Conservation (phyloP, 2,797 vertebrate species). For the Scomberomorus guttatus region DNA sequence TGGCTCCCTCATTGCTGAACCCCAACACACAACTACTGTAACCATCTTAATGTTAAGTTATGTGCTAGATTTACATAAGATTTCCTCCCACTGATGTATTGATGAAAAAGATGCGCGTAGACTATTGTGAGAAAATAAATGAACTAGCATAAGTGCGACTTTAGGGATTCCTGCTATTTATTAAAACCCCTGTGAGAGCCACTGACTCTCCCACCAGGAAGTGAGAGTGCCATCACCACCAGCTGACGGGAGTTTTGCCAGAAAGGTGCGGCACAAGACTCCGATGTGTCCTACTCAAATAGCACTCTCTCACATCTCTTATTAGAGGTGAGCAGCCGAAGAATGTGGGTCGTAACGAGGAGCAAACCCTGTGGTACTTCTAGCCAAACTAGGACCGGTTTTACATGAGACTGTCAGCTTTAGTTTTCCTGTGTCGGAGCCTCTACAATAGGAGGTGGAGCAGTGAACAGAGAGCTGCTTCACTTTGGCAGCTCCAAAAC, state of each 20-base stretch:
- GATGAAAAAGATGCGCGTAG: constrained; percentile 47
- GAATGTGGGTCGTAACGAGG: constrained; percentile 26
- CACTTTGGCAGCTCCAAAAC: constrained; percentile 59
- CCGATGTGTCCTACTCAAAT: constrained; percentile 25
- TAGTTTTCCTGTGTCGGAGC: constrained; percentile 80
- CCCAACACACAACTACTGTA: constrained; percentile 41
- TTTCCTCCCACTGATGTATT: constrained; percentile 40
- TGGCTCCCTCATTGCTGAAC: constrained; percentile 67
- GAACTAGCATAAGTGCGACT: constrained; percentile 11
- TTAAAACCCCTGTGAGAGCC: constrained; percentile 23
- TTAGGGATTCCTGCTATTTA: constrained; percentile 21
- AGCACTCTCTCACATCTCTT: constrained; percentile 36
- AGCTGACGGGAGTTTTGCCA: constrained; percentile 44
- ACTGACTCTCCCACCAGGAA: constrained; percentile 6
- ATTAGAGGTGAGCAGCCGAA: constrained; percentile 19
- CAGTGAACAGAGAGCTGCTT: constrained; percentile 50
- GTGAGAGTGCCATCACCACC: neutral
- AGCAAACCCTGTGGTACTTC: constrained; percentile 13
- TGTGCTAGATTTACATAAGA: constrained; percentile 56
- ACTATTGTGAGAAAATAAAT: constrained; percentile 34
- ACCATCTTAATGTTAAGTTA: constrained; percentile 40
- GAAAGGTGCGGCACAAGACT: constrained; percentile 33
- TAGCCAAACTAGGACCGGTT: constrained; percentile 35
- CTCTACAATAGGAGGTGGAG: constrained; percentile 61
- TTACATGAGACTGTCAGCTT: constrained; percentile 73